These are phyloP conservation scores for Phengaris arion DNA, from an alignment of 2,888 invertebrate genomes.

Conservation along the genomic window DNA sequence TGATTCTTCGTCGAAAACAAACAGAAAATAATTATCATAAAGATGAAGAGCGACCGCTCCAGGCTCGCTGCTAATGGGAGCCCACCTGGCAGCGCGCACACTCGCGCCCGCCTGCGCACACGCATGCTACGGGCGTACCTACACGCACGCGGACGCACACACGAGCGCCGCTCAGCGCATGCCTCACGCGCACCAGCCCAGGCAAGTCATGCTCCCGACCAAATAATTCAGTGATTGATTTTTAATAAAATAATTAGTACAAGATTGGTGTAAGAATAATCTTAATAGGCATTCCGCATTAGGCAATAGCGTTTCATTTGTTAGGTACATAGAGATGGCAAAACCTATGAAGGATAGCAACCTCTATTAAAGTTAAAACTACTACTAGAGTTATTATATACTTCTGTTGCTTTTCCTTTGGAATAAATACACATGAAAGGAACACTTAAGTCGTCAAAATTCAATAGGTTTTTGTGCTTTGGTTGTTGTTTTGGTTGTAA, in stretches of 20 bases:
- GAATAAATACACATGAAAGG: too few relatives aligned
- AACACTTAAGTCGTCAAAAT: too few relatives aligned
- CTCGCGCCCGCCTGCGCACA: constrained; percentile 41
- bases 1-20: constrained; percentile 79
- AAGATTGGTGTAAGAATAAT: background rate
- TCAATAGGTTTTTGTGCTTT: too few relatives aligned
- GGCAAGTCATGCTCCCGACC: constrained; percentile 42
- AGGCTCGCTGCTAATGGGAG: constrained; percentile 74
- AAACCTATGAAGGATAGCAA: too few relatives aligned
- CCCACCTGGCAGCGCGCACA: constrained; percentile 69
- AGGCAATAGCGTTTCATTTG: background rate
- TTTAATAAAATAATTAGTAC: constrained; percentile 40
- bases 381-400: too few relatives aligned
- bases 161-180: constrained; percentile 47
- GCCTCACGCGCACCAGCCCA: constrained; percentile 40
- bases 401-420: too few relatives aligned
- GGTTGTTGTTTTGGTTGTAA: too few relatives aligned
- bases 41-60: constrained; percentile 79
- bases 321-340: background rate
- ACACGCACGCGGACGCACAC: constrained; percentile 41
- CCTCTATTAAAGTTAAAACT: too few relatives aligned
- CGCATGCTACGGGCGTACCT: constrained; percentile 44
- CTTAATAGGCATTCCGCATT: background rate
- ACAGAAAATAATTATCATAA: constrained; percentile 80
- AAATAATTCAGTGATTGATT: constrained; percentile 42